Evolutionary conservation across 1,140 invertebrate genomes (phyloP).

Genomic region (Lethrus apterus): DNA sequence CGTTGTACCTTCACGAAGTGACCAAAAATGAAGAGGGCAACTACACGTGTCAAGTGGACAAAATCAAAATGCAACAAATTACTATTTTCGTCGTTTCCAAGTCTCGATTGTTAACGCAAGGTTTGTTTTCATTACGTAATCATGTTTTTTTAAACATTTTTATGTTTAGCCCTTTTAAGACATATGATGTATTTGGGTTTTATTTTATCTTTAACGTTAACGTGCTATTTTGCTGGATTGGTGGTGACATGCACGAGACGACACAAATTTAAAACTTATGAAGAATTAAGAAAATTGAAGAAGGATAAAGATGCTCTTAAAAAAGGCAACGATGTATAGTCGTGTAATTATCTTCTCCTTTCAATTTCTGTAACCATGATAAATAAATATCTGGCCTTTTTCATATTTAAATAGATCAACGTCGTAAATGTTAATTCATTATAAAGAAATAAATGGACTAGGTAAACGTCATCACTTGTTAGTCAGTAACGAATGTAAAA

Average conservation of each 20-base stretch:
- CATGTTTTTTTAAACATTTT: slow-evolving; percentile 1
- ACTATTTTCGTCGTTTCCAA: slow-evolving; percentile 44
- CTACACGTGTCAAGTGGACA: slow-evolving; percentile 49
- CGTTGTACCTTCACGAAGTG: slow-evolving; percentile 49
- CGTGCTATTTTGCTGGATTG: slow-evolving; percentile 49
- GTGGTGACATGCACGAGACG: slow-evolving; percentile 40
- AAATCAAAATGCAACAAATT: slow-evolving; percentile 45
- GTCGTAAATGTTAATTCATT: too few relatives aligned
- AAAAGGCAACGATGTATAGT: slow-evolving; percentile 17
- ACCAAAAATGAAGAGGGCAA: slow-evolving; percentile 46
- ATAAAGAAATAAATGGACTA: too few relatives aligned
- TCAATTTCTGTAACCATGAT: too few relatives aligned
- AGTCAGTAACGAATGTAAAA: too few relatives aligned
- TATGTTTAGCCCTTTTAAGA: slow-evolving; percentile 43
- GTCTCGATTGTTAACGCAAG: slow-evolving; percentile 38
- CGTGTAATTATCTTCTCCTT: too few relatives aligned
- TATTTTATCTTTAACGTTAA: slow-evolving; percentile 44
- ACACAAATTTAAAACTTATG: slow-evolving; percentile 35
- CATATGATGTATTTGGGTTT: slow-evolving; percentile 50
- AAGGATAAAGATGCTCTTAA: slow-evolving; percentile 15
- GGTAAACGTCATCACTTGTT: too few relatives aligned
- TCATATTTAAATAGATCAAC: too few relatives aligned
- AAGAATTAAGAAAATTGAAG: slow-evolving; percentile 24
- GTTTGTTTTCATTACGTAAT: slow-evolving; percentile 13
- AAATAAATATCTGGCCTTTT: too few relatives aligned